Conservation (phyloP, 35 echinoderm and acorn worm species). For the Apostichopus californicus region DNA sequence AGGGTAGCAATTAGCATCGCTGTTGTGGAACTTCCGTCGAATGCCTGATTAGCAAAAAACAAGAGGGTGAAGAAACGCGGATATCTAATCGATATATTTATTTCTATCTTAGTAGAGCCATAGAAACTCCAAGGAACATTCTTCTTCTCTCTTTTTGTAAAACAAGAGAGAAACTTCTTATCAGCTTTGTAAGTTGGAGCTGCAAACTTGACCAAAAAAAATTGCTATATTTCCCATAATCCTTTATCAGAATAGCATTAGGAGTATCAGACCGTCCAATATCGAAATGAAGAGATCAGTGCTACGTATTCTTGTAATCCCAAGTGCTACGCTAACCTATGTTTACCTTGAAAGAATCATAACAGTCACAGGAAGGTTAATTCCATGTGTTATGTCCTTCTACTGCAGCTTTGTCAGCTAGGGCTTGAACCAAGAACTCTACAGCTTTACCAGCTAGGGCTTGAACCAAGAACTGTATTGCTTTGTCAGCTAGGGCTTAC, state of each 20-base stretch:
- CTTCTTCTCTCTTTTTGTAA: no score
- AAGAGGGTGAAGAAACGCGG: background rate
- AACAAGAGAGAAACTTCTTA: no score
- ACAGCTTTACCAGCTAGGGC: conserved; percentile 46
- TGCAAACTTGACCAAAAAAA: no score
- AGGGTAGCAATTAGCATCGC: conserved; percentile 59
- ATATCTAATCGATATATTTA: no score
- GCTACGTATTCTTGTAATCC: background rate
- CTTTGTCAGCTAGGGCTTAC: background rate
- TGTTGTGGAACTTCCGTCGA: conserved; percentile 60
- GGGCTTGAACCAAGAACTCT: conserved; percentile 56
- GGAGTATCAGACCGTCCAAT: no score
- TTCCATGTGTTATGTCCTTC: conserved; percentile 85
- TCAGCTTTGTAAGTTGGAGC: no score
- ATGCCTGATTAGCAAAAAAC: conserved; percentile 49
- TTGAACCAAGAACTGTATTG: conserved; percentile 32
- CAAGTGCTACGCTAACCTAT: background rate
- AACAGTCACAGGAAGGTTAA: conserved; percentile 19
- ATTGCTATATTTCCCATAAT: no score
- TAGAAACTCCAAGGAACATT: no score
- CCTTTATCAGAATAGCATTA: no score
- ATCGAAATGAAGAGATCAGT: background rate
- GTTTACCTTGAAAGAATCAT: conserved; percentile 82
- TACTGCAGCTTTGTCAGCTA: conserved; percentile 43
- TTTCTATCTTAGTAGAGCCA: no score